These are phyloP conservation scores for Megatriorchis doriae DNA, from an alignment of 2,113 vertebrate genomes.

Conservation along the genomic window DNA sequence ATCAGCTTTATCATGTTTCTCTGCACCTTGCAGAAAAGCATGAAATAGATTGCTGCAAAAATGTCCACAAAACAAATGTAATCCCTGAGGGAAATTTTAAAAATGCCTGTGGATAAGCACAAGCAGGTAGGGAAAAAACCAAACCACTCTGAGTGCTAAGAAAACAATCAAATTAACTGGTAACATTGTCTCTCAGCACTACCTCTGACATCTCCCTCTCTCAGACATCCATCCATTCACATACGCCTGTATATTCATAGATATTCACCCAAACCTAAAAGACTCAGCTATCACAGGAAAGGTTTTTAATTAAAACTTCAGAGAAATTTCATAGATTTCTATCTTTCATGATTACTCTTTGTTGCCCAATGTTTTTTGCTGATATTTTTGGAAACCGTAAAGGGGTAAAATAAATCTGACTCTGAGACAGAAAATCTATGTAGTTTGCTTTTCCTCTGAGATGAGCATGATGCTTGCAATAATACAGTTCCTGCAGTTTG, in stretches of 20 bases:
- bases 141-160: neutral
- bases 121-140: neutral
- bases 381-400: neutral
- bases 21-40: neutral
- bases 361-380: neutral
- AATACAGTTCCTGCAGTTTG: neutral
- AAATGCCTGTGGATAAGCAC: neutral
- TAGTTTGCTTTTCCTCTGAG: neutral
- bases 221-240: neutral
- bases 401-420: neutral
- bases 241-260: neutral
- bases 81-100: neutral
- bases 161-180: neutral
- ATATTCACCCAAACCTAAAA: neutral
- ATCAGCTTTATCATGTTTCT: neutral
- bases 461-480: neutral
- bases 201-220: neutral
- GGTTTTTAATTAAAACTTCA: neutral
- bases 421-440: conserved; percentile 2
- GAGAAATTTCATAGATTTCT: neutral
- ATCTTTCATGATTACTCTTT: neutral
- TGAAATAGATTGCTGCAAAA: neutral
- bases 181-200: neutral
- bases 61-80: neutral
- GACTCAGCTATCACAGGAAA: neutral